Evolutionary conservation across 1,140 invertebrate genomes (phyloP), one percentile per base, ranked within the genome.

Genomic region (Drosophila seguyi): DNA sequence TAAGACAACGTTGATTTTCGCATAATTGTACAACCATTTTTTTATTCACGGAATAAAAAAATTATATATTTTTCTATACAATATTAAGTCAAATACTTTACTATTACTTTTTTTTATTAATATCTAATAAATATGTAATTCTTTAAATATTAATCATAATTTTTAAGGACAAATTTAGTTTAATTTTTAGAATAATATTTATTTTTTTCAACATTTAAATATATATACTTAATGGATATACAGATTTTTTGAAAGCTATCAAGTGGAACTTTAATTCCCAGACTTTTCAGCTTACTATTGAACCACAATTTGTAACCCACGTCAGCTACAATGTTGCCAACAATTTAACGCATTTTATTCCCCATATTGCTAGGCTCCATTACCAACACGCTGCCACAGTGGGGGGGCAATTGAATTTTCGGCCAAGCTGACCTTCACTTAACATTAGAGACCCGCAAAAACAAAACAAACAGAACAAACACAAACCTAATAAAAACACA

Each of bases 361-460:
- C 38, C 18, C 22, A 34, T 44, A 16, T 48, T 50, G n/a, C 39
- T 27, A 36, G 53, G 52, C 73, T 45, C 42, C 14, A 58, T 65
- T 66, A 52, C 73, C 71, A 78, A 86, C 74, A 69, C 44, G 60
- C 80, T 36, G 60, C 7, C 53, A 42, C 61, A 13, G 41, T 18
- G 22, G 22, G 55, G 31, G 34, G 22, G 52, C 42, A 41, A 50
- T 53, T 69, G 66, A 69, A 59, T 72, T 58, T 75, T 77, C 39
- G 41, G 75, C 50, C 45, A n/a, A 10, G 27, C 45, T 86, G 82
- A 85, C 82, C 77, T 85, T 86, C 63, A 74, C 50, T 78, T 78
- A 78, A 78, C 75, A 78, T 78, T 71, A 75, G 52, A 75, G 52
- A 29, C 39, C 55, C 71, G 25, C 18, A 50, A 52, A 59, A 68